Evolutionary conservation across 2,113 vertebrate species (phyloP).

Genomic region (Nothobranchius kuhntae): DNA sequence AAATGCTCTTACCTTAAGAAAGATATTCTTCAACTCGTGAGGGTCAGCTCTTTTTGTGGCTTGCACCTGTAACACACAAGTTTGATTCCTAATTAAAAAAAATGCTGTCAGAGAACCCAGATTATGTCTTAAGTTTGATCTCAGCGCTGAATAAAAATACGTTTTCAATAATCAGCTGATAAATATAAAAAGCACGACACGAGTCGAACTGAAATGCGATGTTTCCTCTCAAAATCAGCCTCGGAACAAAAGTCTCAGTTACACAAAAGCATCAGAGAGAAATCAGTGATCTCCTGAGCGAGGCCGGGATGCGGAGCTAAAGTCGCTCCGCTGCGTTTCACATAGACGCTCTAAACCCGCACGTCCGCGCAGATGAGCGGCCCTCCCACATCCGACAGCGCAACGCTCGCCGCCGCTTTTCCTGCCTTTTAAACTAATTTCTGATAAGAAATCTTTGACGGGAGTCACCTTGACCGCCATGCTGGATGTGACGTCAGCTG

Average conservation of each 20-base stretch:
- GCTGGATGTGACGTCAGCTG: conserved; percentile 86
- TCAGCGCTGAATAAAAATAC: conserved; percentile 6
- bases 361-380: conserved; percentile 11
- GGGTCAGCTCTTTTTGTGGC: conserved; percentile 90
- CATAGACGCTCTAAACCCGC: conserved; percentile 14
- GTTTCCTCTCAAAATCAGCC: background rate
- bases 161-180: no score
- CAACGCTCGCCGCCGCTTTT: conserved; percentile 18
- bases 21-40: conserved; percentile 86
- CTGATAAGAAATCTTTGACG: conserved; percentile 74
- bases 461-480: conserved; percentile 99
- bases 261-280: conserved; percentile 39
- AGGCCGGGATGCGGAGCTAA: conserved; percentile 51
- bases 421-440: conserved; percentile 51
- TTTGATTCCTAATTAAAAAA: background rate
- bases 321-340: conserved; percentile 11
- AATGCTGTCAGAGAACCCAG: background rate
- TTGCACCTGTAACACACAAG: conserved; percentile 82
- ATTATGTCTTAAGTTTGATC: background rate
- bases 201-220: background rate
- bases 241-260: background rate
- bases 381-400: conserved; percentile 24
- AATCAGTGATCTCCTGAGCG: conserved; percentile 36
- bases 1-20: conserved; percentile 87
- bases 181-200: background rate